Percentiles rank a stretch among this genome's conserved stretches.
Evolutionary conservation across 2,888 invertebrate genomes (phyloP).

Genomic region (Yponomeuta evonymella): DNA sequence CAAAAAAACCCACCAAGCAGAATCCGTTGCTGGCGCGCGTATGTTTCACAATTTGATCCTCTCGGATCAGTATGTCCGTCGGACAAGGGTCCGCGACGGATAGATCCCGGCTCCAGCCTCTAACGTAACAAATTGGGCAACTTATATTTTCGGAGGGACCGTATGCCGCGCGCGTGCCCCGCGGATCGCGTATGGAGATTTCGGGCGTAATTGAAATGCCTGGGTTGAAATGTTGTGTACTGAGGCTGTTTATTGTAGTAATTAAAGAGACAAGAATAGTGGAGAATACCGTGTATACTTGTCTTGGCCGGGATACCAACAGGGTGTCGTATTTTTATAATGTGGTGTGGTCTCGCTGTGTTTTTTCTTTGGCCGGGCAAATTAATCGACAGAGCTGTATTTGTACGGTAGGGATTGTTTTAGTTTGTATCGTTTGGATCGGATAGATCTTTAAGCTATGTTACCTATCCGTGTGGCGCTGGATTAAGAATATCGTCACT

Average conservation of each 20-base stretch:
- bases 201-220: not conserved
- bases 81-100: conserved; percentile 10
- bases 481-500: no score
- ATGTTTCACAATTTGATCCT: conserved; percentile 1
- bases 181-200: conserved; percentile 1
- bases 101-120: not conserved
- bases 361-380: no score
- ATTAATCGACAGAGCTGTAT: no score
- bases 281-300: no score
- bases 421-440: no score
- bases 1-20: not conserved
- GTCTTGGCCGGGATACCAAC: no score
- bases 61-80: conserved; percentile 11
- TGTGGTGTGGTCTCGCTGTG: no score
- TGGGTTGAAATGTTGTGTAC: not conserved
- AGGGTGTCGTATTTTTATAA: no score
- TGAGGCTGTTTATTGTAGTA: not conserved
- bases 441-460: no score
- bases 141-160: conserved; percentile 8
- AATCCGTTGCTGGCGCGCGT: not conserved
- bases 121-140: conserved; percentile 14
- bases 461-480: no score
- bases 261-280: not conserved
- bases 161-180: conserved; percentile 8
- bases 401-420: no score